Conservation (phyloP, 2,113 vertebrate species). For the Marmota monax region DNA sequence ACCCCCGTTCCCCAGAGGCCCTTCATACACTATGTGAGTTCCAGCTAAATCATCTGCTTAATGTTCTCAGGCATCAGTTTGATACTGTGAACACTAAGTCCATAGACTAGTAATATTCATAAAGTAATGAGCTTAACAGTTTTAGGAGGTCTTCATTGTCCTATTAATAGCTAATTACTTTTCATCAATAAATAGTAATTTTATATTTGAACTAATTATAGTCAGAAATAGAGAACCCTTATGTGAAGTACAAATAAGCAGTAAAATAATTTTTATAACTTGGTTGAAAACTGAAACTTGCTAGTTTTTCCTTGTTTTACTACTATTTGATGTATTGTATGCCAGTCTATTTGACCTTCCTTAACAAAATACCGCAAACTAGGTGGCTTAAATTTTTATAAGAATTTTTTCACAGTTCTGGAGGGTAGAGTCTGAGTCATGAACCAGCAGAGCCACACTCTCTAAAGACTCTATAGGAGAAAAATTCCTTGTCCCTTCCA, state of each 20-base stretch:
- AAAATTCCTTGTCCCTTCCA: not conserved
- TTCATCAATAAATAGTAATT: conserved; percentile 22
- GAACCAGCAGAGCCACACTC: not conserved
- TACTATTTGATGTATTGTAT: not conserved
- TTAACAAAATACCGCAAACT: not conserved
- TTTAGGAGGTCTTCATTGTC: not conserved
- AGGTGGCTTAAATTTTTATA: not conserved
- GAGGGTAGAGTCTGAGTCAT: not conserved
- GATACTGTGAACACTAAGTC: not conserved
- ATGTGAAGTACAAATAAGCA: not conserved
- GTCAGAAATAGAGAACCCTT: not conserved
- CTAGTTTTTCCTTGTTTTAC: not conserved
- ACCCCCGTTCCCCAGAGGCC: not conserved
- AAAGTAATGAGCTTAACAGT: not conserved
- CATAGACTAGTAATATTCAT: not conserved
- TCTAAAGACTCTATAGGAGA: not conserved
- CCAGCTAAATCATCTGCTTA: not conserved
- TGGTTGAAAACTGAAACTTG: conserved; percentile 32
- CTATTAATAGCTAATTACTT: conserved; percentile 33
- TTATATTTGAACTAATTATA: conserved; percentile 37
- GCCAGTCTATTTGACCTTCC: not conserved
- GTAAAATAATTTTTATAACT: not conserved
- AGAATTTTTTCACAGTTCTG: not conserved
- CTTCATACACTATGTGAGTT: not conserved
- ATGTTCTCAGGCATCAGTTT: not conserved